Evolutionary conservation across 2,888 invertebrate species (phyloP), one percentile per base, ranked within the genome.

Genomic region (Ormyrus nitidulus): DNA sequence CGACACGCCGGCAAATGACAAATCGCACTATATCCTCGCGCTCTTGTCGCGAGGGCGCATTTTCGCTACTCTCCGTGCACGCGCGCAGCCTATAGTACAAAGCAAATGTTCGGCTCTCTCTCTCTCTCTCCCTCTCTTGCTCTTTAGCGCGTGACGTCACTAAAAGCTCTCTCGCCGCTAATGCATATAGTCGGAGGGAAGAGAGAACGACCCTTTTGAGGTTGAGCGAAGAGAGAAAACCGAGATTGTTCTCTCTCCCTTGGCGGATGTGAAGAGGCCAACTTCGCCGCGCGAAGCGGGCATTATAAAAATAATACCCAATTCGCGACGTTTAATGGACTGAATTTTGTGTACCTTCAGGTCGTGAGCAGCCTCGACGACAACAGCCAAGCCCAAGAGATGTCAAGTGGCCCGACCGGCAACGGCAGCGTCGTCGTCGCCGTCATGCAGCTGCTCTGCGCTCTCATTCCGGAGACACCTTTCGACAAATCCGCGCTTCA

Each of bases 381-480:
- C 84, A 85, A 86, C 70, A 82, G 84, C 56, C 90, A 89, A 83
- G 86, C 85, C 64, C 88, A 88, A 82, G 90, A 90, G 82, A 84
- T 86, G 59, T 85, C 86, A 72, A 88, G 86, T 90, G 81, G 92
- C 89, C 83, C 90, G 87, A 84, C 92, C 49, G 88, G 88, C 83
- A 89, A 86, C 90, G 81, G 92, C 90, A 83, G 89, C 87, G 84
- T 92, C 58, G 91, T 91, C 71, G 91, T 91, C 56, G 91, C 91
- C 58, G 86, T 92, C 75, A 91, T 92, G 91, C 92, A 92, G 85
- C 89, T 93, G 83, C 87, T 93, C 70, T 92, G 92, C 78, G 89
- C 91, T 48, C 90, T 93, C 79, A 88, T 93, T 81, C 90, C 91
- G 68, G 92, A 92, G 85, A 89, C 90, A 59, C 90, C 91, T 54